Base-by-base conservation (phyloP, 2,113 vertebrate species). In the Electrona antarctica region DNA sequence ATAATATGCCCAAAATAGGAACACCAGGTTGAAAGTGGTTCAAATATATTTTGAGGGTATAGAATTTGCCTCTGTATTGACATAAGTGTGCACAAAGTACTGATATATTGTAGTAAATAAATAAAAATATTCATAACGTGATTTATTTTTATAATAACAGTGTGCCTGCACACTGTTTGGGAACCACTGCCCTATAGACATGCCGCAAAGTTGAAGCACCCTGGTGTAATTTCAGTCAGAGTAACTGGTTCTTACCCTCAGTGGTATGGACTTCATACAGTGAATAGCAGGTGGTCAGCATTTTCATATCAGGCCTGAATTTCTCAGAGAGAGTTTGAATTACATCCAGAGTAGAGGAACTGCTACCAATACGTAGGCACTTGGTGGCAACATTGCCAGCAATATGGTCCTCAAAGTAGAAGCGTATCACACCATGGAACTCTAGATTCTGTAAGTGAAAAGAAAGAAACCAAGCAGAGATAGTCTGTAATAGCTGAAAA, bases 341-440 rank as follows among this genome's bases (percentile, higher is more conserved):
- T 12, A 97, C 92, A 47, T 96, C 94, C n/a, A 89, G 93, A 21
- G 96, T 95, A 41, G 95, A 93, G 57, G 93, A 93, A 1, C 90
- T 94, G 85, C 97, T 98, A 48, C 93, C 94, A 6, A 98, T 92
- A 11, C 95, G 94, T 54, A 98, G 93, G 47, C 97, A 98, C 75
- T 97, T 98, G 2, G 97, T 98, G 64, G 97, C 97, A 21, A 95
- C 94, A 69, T 96, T 98, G 71, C 94, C 95, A 73, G 93, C 94
- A 68, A 88, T 89, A 80, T 91, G 93, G 61, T 98, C 95, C 93
- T 98, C 95, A 48, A 97, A 94, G 89, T 95, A 97, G 91, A 98
- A 98, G 57, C 97, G 93, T 93, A 98, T 95, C 71, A 98, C 96
- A 15, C 96, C 97, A 76, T 98, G 94, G 78, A 98, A 98, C 77